Evolutionary conservation across 2,797 vertebrate genomes (phyloP).

Genomic region (Lates japonicus): DNA sequence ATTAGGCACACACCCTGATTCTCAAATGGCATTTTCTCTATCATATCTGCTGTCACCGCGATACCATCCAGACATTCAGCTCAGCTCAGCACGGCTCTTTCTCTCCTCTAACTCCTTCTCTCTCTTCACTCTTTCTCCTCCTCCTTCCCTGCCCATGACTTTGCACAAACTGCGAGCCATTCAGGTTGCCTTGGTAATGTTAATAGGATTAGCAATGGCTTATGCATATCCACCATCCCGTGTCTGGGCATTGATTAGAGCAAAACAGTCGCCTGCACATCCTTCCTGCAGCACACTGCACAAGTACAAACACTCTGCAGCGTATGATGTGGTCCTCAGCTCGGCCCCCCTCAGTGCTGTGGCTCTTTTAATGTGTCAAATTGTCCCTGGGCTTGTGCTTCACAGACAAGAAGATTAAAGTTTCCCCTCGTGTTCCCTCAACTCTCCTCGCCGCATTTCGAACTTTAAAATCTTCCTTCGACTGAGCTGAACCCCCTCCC

Average conservation of each 20-base stretch:
- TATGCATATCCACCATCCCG: slow-evolving; percentile 84
- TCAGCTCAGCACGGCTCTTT: slow-evolving; percentile 45
- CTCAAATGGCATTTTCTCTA: slow-evolving; percentile 77
- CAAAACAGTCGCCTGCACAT: slow-evolving; percentile 76
- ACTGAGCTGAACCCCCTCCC: slow-evolving; percentile 52
- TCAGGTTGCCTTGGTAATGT: slow-evolving; percentile 86
- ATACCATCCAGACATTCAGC: slow-evolving; percentile 71
- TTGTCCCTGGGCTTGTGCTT: slow-evolving; percentile 74
- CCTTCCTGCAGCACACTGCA: slow-evolving; percentile 71
- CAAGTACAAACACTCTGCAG: slow-evolving; percentile 67
- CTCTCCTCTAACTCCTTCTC: slow-evolving; percentile 36
- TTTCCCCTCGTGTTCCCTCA: slow-evolving; percentile 61
- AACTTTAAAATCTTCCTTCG: slow-evolving; percentile 61
- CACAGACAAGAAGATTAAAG: slow-evolving; percentile 81
- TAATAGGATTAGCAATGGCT: slow-evolving; percentile 87
- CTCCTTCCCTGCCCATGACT: slow-evolving; percentile 74
- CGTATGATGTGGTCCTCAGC: slow-evolving; percentile 69
- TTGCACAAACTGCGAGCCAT: slow-evolving; percentile 80
- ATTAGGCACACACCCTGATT: slow-evolving; percentile 80
- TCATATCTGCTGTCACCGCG: slow-evolving; percentile 75
- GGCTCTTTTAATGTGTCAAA: slow-evolving; percentile 72
- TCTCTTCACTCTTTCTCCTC: slow-evolving; percentile 36
- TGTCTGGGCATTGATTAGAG: slow-evolving; percentile 86
- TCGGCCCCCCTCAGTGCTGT: slow-evolving; percentile 56
- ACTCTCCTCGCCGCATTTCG: slow-evolving; percentile 41